Conservation (phyloP, 2,113 vertebrate species). For the Verasper variegatus region DNA sequence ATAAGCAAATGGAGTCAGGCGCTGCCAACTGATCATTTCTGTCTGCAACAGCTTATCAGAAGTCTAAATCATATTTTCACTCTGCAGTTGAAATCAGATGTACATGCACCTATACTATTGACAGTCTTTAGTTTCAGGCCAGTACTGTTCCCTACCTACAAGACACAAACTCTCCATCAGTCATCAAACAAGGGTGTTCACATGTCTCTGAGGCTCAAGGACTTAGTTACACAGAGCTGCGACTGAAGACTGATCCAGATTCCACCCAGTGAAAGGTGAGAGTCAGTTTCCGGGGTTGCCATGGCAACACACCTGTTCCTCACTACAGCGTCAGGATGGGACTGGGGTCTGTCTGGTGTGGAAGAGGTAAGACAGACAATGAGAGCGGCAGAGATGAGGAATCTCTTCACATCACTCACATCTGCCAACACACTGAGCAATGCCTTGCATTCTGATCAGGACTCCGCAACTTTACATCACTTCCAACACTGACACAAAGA, state of each 20-base stretch:
- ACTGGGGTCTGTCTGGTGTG: constrained; percentile 48
- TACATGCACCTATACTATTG: background rate
- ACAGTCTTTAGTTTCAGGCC: background rate
- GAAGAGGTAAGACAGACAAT: constrained; percentile 5
- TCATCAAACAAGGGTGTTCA: background rate
- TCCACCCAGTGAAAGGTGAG: constrained; percentile 40
- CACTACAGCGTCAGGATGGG: constrained; percentile 54
- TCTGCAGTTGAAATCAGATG: background rate
- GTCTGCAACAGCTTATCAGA: background rate
- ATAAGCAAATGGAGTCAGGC: background rate
- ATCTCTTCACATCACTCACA: constrained; percentile 14
- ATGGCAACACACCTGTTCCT: constrained; percentile 72
- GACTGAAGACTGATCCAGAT: constrained; percentile 29
- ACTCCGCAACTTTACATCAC: background rate
- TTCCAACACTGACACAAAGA: background rate
- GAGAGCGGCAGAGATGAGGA: background rate
- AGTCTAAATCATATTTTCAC: background rate
- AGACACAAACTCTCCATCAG: background rate
- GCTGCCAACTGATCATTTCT: background rate
- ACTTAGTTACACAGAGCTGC: constrained; percentile 13
- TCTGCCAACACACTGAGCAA: background rate
- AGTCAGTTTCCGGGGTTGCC: constrained; percentile 66
- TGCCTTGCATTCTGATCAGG: constrained; percentile 4
- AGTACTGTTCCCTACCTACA: background rate
- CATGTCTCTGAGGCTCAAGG: background rate